Base-by-base conservation (phyloP, 2,113 vertebrate species). In the Chionodraco myersi region DNA sequence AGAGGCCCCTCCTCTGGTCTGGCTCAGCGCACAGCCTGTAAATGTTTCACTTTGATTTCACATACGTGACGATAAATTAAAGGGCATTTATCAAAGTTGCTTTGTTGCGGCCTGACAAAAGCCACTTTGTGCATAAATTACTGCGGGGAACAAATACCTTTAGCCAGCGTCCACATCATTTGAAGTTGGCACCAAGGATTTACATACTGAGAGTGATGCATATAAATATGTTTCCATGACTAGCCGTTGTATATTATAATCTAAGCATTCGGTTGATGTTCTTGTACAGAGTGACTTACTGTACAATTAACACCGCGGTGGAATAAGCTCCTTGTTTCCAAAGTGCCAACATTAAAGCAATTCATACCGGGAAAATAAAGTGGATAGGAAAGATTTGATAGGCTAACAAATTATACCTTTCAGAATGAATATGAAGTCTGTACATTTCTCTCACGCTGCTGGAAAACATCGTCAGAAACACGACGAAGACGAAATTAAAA, bases 11-110 rank as follows among this genome's bases (percentile, higher is more conserved):
- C 90, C 95, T 94, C 96, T 98, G 97, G 94, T 93, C 96, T 95
- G 91, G 93, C 95, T 97, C 96, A 96, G 93, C 86, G 70, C 92
- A 92, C 96, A 97, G 95, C 93, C 95, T 95, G 92, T 97, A 97
- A 98, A 97, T 94, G 95, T 96, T 96, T 95, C 95, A 95, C 96
- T 97, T 96, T 97, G 96, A 97, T 96, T 97, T 95, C 94, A 95
- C 94, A 96, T 96, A 96, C 95, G 96, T 97, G 96, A 97, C 96
- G 96, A 97, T 97, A 97, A 97, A 97, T 97, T 97, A 97, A 96
- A 94, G 88, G 92, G 90, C 95, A 96, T 98, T 97, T 94, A 96
- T 97, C 96, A 97, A 96, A 94, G 95, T 94, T 91, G 92, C 94
- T 96, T 96, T 96, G 95, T 95, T 96, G 93, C 91, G 86, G 88